Evolutionary conservation across 1,140 invertebrate species (phyloP).

Genomic region (Halictus rubicundus): DNA sequence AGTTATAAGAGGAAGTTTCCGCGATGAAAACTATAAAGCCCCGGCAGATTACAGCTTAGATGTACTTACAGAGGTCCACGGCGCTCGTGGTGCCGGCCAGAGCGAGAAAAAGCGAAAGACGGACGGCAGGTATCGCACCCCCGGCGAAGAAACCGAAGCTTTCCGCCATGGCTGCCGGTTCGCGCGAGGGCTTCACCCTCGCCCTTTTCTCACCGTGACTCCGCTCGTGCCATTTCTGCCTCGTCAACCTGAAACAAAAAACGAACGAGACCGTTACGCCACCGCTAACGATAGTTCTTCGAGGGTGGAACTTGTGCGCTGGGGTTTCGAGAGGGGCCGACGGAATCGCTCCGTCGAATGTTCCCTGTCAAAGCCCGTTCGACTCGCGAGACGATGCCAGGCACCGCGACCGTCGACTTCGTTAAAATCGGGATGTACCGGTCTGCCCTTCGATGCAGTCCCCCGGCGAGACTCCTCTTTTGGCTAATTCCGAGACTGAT

Average conservation of each 20-base stretch:
- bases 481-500: no score
- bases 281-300: conserved; percentile 32
- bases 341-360: conserved; percentile 37
- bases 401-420: neutral
- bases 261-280: conserved; percentile 41
- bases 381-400: neutral
- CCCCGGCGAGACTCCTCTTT: no score
- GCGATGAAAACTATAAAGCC: conserved; percentile 29
- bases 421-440: neutral
- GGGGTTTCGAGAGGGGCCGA: conserved; percentile 22
- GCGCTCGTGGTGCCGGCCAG: conserved; percentile 65
- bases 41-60: conserved; percentile 34
- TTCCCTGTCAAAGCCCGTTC: neutral
- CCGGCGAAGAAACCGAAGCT: conserved; percentile 71
- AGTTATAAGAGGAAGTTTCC: conserved; percentile 55
- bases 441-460: no score
- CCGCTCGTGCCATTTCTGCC: conserved; percentile 72
- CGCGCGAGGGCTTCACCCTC: conserved; percentile 75
- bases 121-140: conserved; percentile 72
- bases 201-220: conserved; percentile 75
- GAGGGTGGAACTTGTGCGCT: neutral
- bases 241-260: conserved; percentile 72
- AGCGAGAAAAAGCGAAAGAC: conserved; percentile 69
- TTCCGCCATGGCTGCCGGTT: conserved; percentile 73
- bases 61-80: conserved; percentile 77